Evolutionary conservation across 2,888 invertebrate genomes (phyloP).

Genomic region (Lithosia quadra): DNA sequence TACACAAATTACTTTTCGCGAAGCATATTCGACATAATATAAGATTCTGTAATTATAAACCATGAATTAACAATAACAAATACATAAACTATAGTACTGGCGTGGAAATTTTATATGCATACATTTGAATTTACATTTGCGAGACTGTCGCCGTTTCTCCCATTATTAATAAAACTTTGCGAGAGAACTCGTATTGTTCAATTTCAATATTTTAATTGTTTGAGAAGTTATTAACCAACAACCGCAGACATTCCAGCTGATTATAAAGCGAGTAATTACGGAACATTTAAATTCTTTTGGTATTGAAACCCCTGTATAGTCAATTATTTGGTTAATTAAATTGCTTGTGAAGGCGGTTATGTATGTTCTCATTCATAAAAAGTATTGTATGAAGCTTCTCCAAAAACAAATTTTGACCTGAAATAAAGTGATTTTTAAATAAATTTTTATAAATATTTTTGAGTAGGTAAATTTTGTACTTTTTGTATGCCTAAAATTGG

Average conservation of each 20-base stretch:
- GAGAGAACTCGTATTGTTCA: constrained; percentile 28
- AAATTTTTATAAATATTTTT: no score
- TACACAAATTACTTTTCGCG: neutral
- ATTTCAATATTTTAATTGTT: constrained; percentile 41
- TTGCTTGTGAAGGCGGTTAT: neutral
- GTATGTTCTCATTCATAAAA: no score
- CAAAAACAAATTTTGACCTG: no score
- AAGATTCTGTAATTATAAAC: neutral
- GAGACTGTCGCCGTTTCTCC: constrained; percentile 15
- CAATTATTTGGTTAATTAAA: neutral
- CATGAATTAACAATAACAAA: neutral
- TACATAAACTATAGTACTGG: neutral
- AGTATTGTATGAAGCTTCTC: no score
- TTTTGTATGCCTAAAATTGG: no score
- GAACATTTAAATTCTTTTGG: constrained; percentile 15
- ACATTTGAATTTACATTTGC: constrained; percentile 12
- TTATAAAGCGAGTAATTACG: constrained; percentile 17
- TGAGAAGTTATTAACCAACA: constrained; percentile 30
- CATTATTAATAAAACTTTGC: constrained; percentile 35
- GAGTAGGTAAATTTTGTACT: no score
- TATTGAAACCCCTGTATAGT: constrained; percentile 19
- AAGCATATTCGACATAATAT: neutral
- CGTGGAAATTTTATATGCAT: neutral
- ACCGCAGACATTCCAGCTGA: constrained; percentile 17
- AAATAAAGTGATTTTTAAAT: no score